phyloP scores from a whole-genome alignment of 2,797 vertebrate species.

The Spinus pinus region DNA sequence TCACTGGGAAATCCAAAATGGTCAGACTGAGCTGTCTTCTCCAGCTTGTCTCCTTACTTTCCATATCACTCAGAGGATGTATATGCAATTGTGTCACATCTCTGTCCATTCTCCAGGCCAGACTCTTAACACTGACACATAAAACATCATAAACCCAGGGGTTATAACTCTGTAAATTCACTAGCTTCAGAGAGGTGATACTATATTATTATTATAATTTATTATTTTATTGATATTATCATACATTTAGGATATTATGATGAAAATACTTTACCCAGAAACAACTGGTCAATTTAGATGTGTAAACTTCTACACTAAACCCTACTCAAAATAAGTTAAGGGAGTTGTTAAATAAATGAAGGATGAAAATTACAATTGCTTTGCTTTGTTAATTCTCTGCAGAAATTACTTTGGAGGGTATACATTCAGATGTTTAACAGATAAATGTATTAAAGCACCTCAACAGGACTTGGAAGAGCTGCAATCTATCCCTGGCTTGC shows the following conservation, averaged over 20 bases:
- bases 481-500: not conserved
- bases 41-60: not conserved
- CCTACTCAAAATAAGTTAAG: not conserved
- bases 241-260: not conserved
- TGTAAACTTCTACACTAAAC: not conserved
- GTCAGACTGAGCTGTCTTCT: not conserved
- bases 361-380: not conserved
- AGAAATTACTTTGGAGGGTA: not conserved
- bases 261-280: not conserved
- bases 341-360: not conserved
- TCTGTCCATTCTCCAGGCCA: not conserved
- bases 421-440: not conserved
- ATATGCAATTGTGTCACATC: not conserved
- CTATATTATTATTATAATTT: not conserved
- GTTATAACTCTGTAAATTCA: not conserved
- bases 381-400: not conserved
- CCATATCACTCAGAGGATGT: not conserved
- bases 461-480: not conserved
- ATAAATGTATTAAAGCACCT: not conserved
- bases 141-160: not conserved
- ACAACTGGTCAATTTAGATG: not conserved
- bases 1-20: not conserved
- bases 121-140: not conserved
- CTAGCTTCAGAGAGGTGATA: not conserved
- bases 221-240: not conserved